phyloP scores from a whole-genome alignment of 2,797 vertebrate genomes.

The Brachyrhaphis roseni region DNA sequence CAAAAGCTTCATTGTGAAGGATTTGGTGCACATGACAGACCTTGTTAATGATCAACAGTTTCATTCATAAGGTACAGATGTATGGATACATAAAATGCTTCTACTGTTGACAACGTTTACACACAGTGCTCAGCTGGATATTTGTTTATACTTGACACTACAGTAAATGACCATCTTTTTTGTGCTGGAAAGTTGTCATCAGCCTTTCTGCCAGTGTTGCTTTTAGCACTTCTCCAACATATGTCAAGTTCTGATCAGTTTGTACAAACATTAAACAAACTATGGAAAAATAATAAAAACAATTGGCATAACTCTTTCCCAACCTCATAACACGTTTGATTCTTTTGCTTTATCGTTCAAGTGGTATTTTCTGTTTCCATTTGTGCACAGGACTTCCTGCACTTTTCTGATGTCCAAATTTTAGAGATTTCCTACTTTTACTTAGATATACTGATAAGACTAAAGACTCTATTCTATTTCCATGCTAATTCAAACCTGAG shows the following conservation, averaged over 20 bases:
- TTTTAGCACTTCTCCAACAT: not conserved
- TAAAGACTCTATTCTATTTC: not conserved
- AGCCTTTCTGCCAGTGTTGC: not conserved
- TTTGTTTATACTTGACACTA: conserved; percentile 14
- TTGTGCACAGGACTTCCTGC: not conserved
- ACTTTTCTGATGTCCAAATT: not conserved
- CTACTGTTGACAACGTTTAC: conserved; percentile 21
- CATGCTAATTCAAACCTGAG: not conserved
- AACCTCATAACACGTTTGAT: not conserved
- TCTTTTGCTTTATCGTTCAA: not conserved
- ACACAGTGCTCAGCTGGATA: conserved; percentile 3
- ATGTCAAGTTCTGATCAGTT: not conserved
- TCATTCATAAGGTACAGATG: conserved; percentile 41
- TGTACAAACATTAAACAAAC: not conserved
- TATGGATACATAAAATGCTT: conserved; percentile 23
- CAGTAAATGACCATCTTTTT: not conserved
- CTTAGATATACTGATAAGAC: not conserved
- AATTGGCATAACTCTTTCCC: not conserved
- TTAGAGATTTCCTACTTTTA: no score
- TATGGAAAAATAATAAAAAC: not conserved
- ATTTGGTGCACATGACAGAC: conserved; percentile 48
- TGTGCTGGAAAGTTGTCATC: not conserved
- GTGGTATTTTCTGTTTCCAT: not conserved
- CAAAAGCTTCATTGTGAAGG: conserved; percentile 51
- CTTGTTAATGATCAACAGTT: conserved; percentile 49